Evolutionary conservation across 2,888 invertebrate species (phyloP), one percentile per base, ranked within the genome.

Genomic region (Philereme vetulata): DNA sequence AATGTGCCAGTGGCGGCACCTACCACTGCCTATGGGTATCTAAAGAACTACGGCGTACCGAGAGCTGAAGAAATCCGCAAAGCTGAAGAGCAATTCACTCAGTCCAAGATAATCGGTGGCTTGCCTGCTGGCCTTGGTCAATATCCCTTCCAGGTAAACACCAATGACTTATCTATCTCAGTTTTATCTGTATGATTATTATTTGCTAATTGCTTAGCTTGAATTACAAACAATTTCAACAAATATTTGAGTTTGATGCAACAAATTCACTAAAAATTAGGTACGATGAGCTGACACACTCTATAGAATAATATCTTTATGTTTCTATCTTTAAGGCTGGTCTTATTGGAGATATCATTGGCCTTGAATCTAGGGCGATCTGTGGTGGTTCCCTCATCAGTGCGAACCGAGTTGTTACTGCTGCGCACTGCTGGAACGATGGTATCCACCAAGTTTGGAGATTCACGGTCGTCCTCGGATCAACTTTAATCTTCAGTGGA

Each of bases 391-490:
- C 81, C 5, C 68, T 89, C 4, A 52, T 89, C 40, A 75, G 66
- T 4, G 0, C 60, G 1, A 66, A 36, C 42, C 66, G 76, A 38
- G 74, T 83, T 0, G 53, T 75, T 3, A 83, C 85, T 3, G 85
- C 85, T 3, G 85, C 85, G 9, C 84, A 84, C 60, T 85, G 84
- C 67, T 84, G 86, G 84, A 65, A 50, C 40, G 88, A 87, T 51
- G 88, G 88, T 2, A 4, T 35, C 0, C 58, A 77, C 64, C 83
- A 80, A 51, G 83, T 73, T 0, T 80, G 80, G 75, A 70, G 71
- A 10, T 62, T 82, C 36, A 81, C 78, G 0, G 77, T 85, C 0
- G 82, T 86, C 1, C 80, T 85, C 4, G 88, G 87, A 1, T 81
- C 85, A 4, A 51, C 56, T 8, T 58, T 59, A 0, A 67, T 88